A percentile compares a stretch with the other conserved stretches of the same genome.
These are phyloP conservation scores for Panurus biarmicus DNA, from an alignment of 2,113 vertebrate genomes.

Conservation along the genomic window DNA sequence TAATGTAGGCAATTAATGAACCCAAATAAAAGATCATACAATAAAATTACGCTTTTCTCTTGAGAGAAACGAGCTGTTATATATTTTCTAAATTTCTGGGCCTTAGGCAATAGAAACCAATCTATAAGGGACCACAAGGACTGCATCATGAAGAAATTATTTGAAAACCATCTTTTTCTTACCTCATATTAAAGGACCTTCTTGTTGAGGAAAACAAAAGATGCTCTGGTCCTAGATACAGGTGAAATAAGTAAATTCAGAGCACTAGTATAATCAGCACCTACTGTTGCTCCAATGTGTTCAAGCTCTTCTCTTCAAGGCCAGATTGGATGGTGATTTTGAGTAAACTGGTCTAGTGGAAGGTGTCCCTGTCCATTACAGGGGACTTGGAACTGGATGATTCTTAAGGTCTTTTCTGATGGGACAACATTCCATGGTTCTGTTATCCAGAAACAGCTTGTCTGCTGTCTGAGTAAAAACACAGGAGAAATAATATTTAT, in stretches of 20 bases:
- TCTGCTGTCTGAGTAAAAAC: not conserved
- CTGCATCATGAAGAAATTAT: not conserved
- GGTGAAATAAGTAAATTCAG: not conserved
- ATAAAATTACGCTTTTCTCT: not conserved
- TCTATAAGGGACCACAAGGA: not conserved
- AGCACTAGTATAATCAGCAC: not conserved
- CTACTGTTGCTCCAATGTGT: not conserved
- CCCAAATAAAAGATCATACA: not conserved
- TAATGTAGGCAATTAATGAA: not conserved
- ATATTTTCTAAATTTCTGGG: not conserved
- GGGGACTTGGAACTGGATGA: not conserved
- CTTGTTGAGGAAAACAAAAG: not conserved
- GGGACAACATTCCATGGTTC: not conserved
- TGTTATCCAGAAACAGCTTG: not conserved
- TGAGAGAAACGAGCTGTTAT: not conserved
- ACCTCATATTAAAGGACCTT: not conserved
- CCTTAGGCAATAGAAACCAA: not conserved
- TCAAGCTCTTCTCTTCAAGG: not conserved
- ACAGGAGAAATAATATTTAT: not conserved
- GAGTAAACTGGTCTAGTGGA: no score
- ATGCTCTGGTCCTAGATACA: not conserved
- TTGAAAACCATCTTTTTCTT: not conserved
- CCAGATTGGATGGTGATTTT: not conserved
- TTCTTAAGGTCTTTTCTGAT: not conserved
- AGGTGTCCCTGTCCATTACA: not conserved